Evolutionary conservation across 1,140 invertebrate species (phyloP), one percentile per base, ranked within the genome.

Genomic region (Babylonia areolata): DNA sequence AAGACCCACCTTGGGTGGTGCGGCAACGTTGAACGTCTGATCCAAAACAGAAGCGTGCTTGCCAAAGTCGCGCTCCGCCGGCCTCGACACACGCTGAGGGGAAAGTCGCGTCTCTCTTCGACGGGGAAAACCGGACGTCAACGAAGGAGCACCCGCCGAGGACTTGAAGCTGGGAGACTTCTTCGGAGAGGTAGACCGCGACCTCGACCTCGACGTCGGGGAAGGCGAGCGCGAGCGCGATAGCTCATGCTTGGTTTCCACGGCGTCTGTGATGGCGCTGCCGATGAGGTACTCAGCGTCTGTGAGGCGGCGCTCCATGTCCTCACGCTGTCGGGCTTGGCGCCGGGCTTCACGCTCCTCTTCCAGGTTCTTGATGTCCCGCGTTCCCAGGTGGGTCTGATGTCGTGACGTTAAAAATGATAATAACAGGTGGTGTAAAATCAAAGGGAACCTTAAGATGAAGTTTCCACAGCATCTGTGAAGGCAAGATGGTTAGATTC

Each of bases 251-350:
- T 91, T 90, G 64, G 92, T 92, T 37, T 89, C 90, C 15, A 73
- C 69, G 23, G 69, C 82, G 11, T 84, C 82, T 9, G 82, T 73
- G 31, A 93, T 75, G 31, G 92, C 91, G 71, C 90, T 90, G 64
- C 90, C 91, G 64, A 93, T 86, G 3, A 93, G 85, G 35, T 90
- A 75, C 42, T 91, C 88, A 15, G 93, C 93, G 28, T 92, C 91
- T 42, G 89, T 73, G 17, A 92, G 33, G 31, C 93, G 85, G 54
- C 85, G 87, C 12, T 84, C 80, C 89, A 92, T 91, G 78, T 90
- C 84, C 35, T 89, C 84, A 71, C 86, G 80, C 15, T 73, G 87
- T 80, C 85, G 33, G 33, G 64, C 35, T 31, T 90, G 90, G 2
- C 90, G 84, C 3, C 85, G 88, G 64, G 88, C 88, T 46, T 90